Evolutionary conservation across 2,888 invertebrate species (phyloP).

Genomic region (Diarsia dahlii): DNA sequence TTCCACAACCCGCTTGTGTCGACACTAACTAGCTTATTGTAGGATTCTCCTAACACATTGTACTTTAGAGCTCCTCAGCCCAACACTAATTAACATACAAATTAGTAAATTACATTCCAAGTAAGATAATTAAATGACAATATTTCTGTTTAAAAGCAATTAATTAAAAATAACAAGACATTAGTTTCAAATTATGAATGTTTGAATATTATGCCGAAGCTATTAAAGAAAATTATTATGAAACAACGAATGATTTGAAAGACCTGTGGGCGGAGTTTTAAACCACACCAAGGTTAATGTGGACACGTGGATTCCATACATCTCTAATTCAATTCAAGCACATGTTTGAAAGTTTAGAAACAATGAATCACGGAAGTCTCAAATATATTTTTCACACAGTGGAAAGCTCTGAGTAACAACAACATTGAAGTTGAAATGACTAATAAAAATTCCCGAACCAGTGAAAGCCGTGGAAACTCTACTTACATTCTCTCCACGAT

Average conservation of each 20-base stretch:
- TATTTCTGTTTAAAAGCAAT: slow-evolving; percentile 30
- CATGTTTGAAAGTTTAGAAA: slow-evolving; percentile 39
- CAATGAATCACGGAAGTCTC: slow-evolving; percentile 36
- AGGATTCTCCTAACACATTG: slow-evolving; percentile 45
- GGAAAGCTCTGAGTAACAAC: slow-evolving; percentile 23
- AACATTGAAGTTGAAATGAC: slow-evolving; percentile 34
- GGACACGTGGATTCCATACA: slow-evolving; percentile 45
- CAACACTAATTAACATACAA: slow-evolving; percentile 54
- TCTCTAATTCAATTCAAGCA: slow-evolving; percentile 30
- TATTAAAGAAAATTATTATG: slow-evolving; percentile 53
- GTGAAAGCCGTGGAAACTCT: slow-evolving; percentile 38
- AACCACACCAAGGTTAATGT: slow-evolving; percentile 51
- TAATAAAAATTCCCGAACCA: slow-evolving; percentile 44
- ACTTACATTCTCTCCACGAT: slow-evolving; percentile 15
- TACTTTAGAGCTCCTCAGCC: slow-evolving; percentile 17
- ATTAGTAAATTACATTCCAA: slow-evolving; percentile 41
- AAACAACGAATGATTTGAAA: slow-evolving; percentile 43
- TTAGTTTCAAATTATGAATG: slow-evolving; percentile 22
- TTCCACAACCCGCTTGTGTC: slow-evolving; percentile 62
- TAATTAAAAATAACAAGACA: slow-evolving; percentile 38
- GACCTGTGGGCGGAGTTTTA: slow-evolving; percentile 40
- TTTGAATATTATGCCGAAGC: slow-evolving; percentile 35
- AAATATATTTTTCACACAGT: slow-evolving; percentile 8
- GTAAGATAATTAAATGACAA: slow-evolving; percentile 43
- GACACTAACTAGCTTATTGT: slow-evolving; percentile 49